Evolutionary conservation across 2,113 vertebrate genomes (phyloP).

Genomic region (Mixornis gularis): DNA sequence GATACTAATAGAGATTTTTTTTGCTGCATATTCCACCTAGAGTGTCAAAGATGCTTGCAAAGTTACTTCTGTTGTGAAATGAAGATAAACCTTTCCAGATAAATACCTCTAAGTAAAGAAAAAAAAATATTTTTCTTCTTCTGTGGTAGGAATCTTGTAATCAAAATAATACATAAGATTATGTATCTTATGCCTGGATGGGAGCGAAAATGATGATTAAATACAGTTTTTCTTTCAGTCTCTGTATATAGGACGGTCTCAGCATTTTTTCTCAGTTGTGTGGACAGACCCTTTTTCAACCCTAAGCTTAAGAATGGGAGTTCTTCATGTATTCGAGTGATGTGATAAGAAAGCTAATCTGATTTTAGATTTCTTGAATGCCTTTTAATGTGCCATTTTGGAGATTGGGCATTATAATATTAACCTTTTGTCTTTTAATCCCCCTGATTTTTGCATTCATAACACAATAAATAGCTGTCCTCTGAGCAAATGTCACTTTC

Average conservation of each 20-base stretch:
- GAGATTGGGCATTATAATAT: background rate
- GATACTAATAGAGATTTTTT: background rate
- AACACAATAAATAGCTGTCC: constrained; percentile 8
- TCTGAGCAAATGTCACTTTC: constrained; percentile 33
- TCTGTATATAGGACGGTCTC: background rate
- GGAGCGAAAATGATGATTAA: background rate
- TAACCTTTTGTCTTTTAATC: background rate
- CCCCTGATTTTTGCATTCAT: background rate
- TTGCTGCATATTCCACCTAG: background rate
- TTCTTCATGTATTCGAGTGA: background rate
- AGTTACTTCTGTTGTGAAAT: background rate
- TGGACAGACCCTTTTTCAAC: background rate
- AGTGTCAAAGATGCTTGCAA: background rate
- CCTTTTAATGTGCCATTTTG: background rate
- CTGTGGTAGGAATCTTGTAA: background rate
- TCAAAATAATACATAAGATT: background rate
- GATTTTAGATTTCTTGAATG: background rate
- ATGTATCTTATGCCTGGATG: background rate
- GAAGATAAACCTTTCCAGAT: background rate
- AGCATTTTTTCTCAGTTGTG: background rate
- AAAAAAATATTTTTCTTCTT: background rate
- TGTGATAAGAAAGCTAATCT: background rate
- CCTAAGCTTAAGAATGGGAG: background rate
- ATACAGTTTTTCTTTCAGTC: background rate
- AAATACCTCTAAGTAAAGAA: background rate